phyloP scores from a whole-genome alignment of 2,113 vertebrate genomes.

The Argyrosomus japonicus region DNA sequence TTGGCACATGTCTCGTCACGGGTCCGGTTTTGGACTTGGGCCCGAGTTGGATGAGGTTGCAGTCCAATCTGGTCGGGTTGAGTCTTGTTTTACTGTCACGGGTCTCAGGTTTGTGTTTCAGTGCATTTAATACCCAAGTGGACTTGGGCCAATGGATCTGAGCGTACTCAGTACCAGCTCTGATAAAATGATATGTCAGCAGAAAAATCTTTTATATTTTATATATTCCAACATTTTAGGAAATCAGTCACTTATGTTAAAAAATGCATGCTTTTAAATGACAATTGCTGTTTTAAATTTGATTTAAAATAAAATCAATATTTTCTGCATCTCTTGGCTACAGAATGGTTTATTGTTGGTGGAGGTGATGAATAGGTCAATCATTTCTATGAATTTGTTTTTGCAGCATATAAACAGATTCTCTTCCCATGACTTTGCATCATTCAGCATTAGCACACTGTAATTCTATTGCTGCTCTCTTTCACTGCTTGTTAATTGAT shows the following conservation, averaged over 20 bases:
- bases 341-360: no score
- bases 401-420: background rate
- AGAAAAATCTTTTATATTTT: no score
- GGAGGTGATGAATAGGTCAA: background rate
- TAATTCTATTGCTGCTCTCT: background rate
- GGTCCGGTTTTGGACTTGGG: no score
- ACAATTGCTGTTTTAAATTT: background rate
- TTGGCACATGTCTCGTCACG: no score
- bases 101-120: background rate
- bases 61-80: no score
- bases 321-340: no score
- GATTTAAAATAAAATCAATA: background rate
- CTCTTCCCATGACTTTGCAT: background rate
- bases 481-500: background rate
- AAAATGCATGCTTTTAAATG: no score
- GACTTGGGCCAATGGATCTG: background rate
- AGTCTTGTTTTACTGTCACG: background rate
- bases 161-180: background rate
- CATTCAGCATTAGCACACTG: background rate
- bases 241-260: background rate
- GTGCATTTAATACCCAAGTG: background rate
- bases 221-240: no score
- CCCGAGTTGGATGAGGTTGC: no score
- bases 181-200: background rate
- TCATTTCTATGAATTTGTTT: background rate